Conservation (phyloP, 2,797 vertebrate genomes). For the Sphaeramia orbicularis region DNA sequence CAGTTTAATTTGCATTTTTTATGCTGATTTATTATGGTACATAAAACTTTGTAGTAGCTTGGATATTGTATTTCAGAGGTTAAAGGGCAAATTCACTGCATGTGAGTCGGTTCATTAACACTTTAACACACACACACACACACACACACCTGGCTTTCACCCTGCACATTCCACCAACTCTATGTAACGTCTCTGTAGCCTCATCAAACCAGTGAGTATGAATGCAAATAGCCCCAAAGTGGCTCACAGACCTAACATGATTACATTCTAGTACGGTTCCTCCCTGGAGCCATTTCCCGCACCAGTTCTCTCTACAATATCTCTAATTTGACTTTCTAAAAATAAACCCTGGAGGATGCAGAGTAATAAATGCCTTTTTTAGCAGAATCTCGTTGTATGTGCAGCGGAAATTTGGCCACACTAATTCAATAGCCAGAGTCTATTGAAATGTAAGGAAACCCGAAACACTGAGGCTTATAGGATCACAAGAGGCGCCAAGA, state of each 20-base stretch:
- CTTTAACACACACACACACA: conserved; percentile 31
- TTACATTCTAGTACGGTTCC: conserved; percentile 61
- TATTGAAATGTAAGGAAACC: conserved; percentile 53
- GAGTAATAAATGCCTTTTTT: conserved; percentile 57
- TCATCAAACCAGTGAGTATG: conserved; percentile 54
- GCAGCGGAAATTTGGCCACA: conserved; percentile 64
- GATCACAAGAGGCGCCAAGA: conserved; percentile 18
- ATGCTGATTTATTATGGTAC: conserved; percentile 30
- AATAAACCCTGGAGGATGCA: conserved; percentile 71
- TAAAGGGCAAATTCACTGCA: conserved; percentile 55
- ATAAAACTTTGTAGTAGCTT: conserved; percentile 39
- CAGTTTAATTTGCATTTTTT: conserved; percentile 3
- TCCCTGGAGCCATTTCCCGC: conserved; percentile 59
- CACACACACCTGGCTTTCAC: conserved; percentile 58
- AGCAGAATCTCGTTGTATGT: conserved; percentile 33
- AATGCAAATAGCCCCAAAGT: conserved; percentile 69
- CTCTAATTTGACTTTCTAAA: conserved; percentile 73
- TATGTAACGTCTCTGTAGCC: conserved; percentile 73
- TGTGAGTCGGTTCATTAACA: conserved; percentile 54
- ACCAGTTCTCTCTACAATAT: conserved; percentile 61
- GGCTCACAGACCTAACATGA: conserved; percentile 68
- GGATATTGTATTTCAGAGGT: conserved; percentile 43
- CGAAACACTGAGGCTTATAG: conserved; percentile 33
- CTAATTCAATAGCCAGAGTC: conserved; percentile 66
- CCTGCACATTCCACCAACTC: conserved; percentile 69